phyloP scores from a whole-genome alignment of 2,888 invertebrate genomes.

The Dasypogon diadema region DNA sequence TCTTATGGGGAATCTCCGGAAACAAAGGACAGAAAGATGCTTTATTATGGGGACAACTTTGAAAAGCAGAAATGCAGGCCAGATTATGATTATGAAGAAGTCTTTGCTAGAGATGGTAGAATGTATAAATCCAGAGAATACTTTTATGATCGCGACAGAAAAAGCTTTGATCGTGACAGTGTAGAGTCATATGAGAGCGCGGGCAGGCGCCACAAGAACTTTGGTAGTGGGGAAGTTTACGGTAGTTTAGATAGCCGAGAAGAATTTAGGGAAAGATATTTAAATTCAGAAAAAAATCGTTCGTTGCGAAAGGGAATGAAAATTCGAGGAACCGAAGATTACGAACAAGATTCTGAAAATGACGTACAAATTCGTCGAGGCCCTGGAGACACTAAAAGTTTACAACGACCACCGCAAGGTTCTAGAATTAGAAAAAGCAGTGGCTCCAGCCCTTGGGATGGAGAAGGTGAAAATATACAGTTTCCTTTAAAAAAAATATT shows the following conservation, averaged over 20 bases:
- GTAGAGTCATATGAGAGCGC: constrained; percentile 68
- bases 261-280: constrained; percentile 67
- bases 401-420: constrained; percentile 62
- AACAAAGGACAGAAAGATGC: constrained; percentile 58
- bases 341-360: constrained; percentile 70
- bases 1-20: constrained; percentile 61
- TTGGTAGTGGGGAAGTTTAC: constrained; percentile 68
- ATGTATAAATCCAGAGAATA: constrained; percentile 61
- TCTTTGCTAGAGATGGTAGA: constrained; percentile 55
- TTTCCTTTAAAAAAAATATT: not conserved
- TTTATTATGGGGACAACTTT: constrained; percentile 58
- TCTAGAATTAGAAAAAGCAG: constrained; percentile 66
- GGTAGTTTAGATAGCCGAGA: constrained; percentile 68
- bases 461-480: constrained; percentile 63
- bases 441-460: constrained; percentile 72
- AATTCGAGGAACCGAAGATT: constrained; percentile 68
- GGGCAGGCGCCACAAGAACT: constrained; percentile 65
- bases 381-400: constrained; percentile 62
- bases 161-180: constrained; percentile 68
- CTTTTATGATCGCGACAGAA: constrained; percentile 66
- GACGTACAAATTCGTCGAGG: constrained; percentile 65
- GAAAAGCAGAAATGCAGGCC: constrained; percentile 59
- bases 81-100: constrained; percentile 67
- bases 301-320: constrained; percentile 66
- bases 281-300: constrained; percentile 63